Evolutionary conservation across 2,113 vertebrate genomes (phyloP), one percentile per base, ranked within the genome.

Genomic region (Neolamprologus longior): DNA sequence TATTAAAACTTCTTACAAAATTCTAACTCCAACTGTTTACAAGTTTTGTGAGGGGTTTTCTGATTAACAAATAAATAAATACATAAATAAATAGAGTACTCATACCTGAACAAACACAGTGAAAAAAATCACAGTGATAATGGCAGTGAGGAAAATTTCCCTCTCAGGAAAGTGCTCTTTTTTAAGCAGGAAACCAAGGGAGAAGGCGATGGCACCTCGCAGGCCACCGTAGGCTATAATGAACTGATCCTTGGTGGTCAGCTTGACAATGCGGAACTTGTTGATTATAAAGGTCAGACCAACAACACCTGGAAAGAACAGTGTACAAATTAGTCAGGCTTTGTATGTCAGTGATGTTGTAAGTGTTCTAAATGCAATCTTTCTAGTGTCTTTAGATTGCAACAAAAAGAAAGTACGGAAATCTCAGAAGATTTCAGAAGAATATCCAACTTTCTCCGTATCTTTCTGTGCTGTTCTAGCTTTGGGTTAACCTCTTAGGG

Each of bases 111-210:
- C 98, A 2, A 99, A 99, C 35, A 99, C 99, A 0, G 99, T 99
- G 97, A 99, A 99, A 96, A 99, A 76, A 96, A 99, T 97, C 80
- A 99, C 98, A 0, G 98, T 99, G 96, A 99, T 99, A 97, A 99
- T 98, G 94, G 98, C 98, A 0, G 98, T 99, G 89, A 99, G 97
- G 96, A 99, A 99, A 76, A 76, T 47, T 47, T 97, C 91, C 80
- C 97, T 97, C 97, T 96, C 97, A 55, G 93, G 91, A 4, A 98
- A 99, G 6, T 95, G 95, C 0, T 94, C 2, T 2, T 90, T 24
- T 0, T 97, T 33, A 84, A 99, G 96, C n/a, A 99, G 97, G 95
- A 98, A 99, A 10, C 97, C 96, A 9, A 99, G 96, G 17, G 99
- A 99, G 96, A 99, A 99, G 92, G 98, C 98, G 2, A 99, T 99